A percentile compares a stretch with the other conserved stretches of the same genome.
Evolutionary conservation across 2,888 invertebrate genomes (phyloP).

Genomic region (Aleiodes testaceus): DNA sequence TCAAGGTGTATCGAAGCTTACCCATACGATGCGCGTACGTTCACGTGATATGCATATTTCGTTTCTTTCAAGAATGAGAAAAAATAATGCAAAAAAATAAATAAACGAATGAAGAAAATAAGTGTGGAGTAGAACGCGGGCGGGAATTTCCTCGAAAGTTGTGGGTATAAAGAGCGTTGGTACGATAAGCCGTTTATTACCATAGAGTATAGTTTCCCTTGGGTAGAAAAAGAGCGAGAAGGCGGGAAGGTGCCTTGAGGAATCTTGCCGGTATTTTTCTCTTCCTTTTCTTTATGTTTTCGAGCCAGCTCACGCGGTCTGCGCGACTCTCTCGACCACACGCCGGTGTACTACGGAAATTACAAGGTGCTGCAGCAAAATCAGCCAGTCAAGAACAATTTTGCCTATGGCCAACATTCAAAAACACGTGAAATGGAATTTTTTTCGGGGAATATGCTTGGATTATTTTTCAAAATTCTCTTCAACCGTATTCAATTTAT

Average conservation of each 20-base stretch:
- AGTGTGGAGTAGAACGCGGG: slow-evolving; percentile 10
- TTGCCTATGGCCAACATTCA: slow-evolving; percentile 18
- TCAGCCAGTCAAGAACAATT: slow-evolving; percentile 21
- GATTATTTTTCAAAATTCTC: background rate
- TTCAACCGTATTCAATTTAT: background rate
- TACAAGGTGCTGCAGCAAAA: slow-evolving; percentile 39
- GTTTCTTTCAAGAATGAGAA: background rate
- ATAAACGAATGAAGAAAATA: background rate
- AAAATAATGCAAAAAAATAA: background rate
- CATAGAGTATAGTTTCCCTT: slow-evolving; percentile 8
- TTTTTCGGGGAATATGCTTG: background rate
- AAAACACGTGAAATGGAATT: slow-evolving; percentile 15
- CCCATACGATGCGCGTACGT: slow-evolving; percentile 3
- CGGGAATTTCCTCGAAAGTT: slow-evolving; percentile 10
- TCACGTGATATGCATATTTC: slow-evolving; percentile 21
- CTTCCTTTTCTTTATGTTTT: background rate
- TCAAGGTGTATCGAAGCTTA: slow-evolving; percentile 16
- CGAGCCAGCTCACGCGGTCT: slow-evolving; percentile 12
- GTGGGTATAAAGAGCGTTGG: background rate
- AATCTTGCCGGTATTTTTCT: slow-evolving; percentile 27
- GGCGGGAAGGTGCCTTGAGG: slow-evolving; percentile 22
- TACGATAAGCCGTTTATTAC: slow-evolving; percentile 26
- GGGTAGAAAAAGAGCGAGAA: background rate
- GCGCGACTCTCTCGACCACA: slow-evolving; percentile 23
- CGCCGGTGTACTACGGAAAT: slow-evolving; percentile 39